Conservation (phyloP, 2,888 invertebrate species). For the Heteromurus nitidus region DNA sequence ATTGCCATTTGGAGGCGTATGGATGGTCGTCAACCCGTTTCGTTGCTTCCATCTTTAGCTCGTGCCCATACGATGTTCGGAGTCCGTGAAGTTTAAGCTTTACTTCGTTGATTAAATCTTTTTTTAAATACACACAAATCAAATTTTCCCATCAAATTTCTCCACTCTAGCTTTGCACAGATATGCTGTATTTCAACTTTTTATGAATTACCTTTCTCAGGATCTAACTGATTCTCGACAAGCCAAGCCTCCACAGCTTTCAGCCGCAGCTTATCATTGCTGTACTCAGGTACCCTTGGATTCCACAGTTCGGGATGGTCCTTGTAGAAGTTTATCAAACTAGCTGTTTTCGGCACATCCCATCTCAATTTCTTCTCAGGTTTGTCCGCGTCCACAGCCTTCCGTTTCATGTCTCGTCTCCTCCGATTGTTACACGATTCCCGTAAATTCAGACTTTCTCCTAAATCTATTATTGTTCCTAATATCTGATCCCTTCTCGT, state of each 20-base stretch:
- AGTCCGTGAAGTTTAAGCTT: constrained; percentile 66
- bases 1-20: constrained; percentile 66
- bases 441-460: too few relatives aligned
- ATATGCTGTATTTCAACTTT: too few relatives aligned
- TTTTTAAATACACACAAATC: too few relatives aligned
- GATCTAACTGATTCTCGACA: constrained; percentile 58
- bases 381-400: constrained; percentile 48
- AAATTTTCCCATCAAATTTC: background rate
- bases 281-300: constrained; percentile 67
- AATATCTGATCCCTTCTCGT: too few relatives aligned
- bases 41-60: constrained; percentile 64
- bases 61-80: constrained; percentile 66
- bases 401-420: constrained; percentile 47
- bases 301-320: constrained; percentile 67
- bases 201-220: constrained; percentile 57
- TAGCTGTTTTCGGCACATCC: constrained; percentile 67
- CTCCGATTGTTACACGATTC: too few relatives aligned
- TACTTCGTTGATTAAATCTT: constrained; percentile 64
- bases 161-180: too few relatives aligned
- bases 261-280: constrained; percentile 65
- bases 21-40: constrained; percentile 56
- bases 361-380: constrained; percentile 65
- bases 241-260: constrained; percentile 64
- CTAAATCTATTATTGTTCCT: too few relatives aligned
- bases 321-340: constrained; percentile 64